These are phyloP conservation scores for Cyanoramphus novaezelandiae DNA, from an alignment of 2,113 vertebrate genomes.

Conservation along the genomic window DNA sequence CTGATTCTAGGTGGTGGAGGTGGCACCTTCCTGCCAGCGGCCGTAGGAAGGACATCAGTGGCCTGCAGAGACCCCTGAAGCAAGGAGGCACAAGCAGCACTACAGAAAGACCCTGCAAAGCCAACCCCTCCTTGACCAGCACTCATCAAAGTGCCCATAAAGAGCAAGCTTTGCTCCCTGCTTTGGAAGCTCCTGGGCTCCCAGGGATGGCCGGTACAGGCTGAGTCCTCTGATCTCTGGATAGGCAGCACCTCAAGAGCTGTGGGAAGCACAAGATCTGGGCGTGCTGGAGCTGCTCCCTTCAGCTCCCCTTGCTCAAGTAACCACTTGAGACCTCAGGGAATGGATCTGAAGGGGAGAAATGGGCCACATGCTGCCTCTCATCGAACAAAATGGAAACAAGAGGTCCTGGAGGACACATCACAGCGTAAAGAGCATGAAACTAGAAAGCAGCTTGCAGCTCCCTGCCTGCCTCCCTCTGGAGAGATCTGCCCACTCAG, in stretches of 20 bases:
- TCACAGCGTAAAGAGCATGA: background rate
- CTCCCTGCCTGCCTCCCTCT: background rate
- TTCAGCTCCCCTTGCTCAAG: background rate
- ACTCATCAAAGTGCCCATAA: background rate
- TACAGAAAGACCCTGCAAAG: background rate
- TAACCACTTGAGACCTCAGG: background rate
- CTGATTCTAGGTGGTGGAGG: background rate
- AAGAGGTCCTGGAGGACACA: background rate
- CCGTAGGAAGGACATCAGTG: background rate
- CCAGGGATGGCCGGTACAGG: background rate
- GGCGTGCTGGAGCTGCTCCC: background rate
- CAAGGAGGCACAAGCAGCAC: background rate
- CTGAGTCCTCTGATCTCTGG: background rate
- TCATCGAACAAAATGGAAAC: background rate
- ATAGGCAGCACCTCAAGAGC: background rate
- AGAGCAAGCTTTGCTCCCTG: background rate
- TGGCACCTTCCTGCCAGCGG: background rate
- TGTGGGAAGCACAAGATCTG: background rate
- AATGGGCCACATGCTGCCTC: background rate
- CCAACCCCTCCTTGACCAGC: background rate
- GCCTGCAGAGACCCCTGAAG: background rate
- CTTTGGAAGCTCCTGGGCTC: background rate
- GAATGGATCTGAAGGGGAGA: background rate
- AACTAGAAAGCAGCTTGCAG: background rate
- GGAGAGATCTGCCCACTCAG: slow-evolving; percentile 41